Conservation (phyloP, 2,888 invertebrate species). For the Lithodes maja region DNA sequence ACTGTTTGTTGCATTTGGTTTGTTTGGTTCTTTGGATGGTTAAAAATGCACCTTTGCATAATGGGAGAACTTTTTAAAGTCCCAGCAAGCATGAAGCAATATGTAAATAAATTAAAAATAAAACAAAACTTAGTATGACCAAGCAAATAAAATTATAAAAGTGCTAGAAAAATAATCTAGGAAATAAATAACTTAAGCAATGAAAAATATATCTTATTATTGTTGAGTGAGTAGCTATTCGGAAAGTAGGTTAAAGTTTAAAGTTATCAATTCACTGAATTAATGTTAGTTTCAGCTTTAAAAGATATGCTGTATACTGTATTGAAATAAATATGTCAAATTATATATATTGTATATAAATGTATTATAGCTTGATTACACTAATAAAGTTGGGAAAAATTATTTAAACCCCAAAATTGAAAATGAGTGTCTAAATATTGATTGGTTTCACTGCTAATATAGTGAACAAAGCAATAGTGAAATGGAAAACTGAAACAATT, state of each 20-base stretch:
- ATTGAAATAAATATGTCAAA: not conserved
- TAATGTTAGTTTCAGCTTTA: slow-evolving; percentile 13
- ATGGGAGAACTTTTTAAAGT: slow-evolving; percentile 20
- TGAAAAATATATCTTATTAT: not conserved
- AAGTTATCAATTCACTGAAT: not conserved
- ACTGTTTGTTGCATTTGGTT: too few species aligned
- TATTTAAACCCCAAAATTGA: too few species aligned
- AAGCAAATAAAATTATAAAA: not conserved
- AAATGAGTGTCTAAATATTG: too few species aligned
- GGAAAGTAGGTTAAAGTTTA: not conserved
- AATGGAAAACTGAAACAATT: too few species aligned
- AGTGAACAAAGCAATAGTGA: too few species aligned
- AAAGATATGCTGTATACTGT: too few species aligned
- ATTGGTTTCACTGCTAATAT: too few species aligned
- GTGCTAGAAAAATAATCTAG: not conserved
- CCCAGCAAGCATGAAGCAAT: slow-evolving; percentile 52
- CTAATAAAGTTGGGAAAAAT: too few species aligned
- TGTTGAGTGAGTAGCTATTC: not conserved
- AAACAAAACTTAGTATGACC: not conserved
- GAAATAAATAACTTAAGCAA: not conserved
- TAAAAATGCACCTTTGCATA: not conserved
- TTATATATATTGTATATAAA: not conserved
- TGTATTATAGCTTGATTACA: too few species aligned
- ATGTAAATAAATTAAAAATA: slow-evolving; percentile 18
- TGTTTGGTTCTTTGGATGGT: too few species aligned